Evolutionary conservation across 2,888 invertebrate genomes (phyloP), one percentile per base, ranked within the genome.

Genomic region (Acrobasis suavella): DNA sequence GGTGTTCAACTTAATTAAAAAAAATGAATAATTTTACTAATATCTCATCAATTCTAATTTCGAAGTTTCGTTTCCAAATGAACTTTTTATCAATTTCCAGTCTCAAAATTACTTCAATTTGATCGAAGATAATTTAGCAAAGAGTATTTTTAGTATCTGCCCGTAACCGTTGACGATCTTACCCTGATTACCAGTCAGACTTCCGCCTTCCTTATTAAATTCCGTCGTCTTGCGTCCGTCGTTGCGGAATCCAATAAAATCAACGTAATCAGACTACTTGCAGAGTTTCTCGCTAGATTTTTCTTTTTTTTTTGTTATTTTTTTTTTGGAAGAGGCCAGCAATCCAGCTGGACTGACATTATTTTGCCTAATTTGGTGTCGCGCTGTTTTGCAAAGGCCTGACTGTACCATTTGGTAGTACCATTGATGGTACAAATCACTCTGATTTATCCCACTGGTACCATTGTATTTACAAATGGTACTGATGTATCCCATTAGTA

Each of bases 231-330:
- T 14, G n/a, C 46, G n/a, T 14, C 46, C 46, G 46, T 46, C 46
- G 46, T n/a, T n/a, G 46, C 46, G 46, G 46, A 46, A 46, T 46
- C 46, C 46, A 46, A 46, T 46, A 46, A 46, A 46, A 46, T 46
- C 46, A 46, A 46, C 46, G 6, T 7, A 46, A 46, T 46, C 46
- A 46, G 46, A 46, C 46, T 46, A 14, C 6, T n/a, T 14, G 46
- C 3, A 46, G n/a, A 46, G 46, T n/a, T 46, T 46, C 46, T 5
- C n/a, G n/a, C 46, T 46, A 2, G n/a, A 46, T 46, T 46, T 46
- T 46, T 5, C 2, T 46, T n/a, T 14, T 12, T 12, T 14, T 5
- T 22, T 5, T 22, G 22, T 2, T 22, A 22, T n/a, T n/a, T n/a
- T n/a, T n/a, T n/a, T n/a, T n/a, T n/a, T n/a, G n/a, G n/a, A n/a